phyloP scores from a whole-genome alignment of 2,888 invertebrate genomes.

The Alcis repandata region DNA sequence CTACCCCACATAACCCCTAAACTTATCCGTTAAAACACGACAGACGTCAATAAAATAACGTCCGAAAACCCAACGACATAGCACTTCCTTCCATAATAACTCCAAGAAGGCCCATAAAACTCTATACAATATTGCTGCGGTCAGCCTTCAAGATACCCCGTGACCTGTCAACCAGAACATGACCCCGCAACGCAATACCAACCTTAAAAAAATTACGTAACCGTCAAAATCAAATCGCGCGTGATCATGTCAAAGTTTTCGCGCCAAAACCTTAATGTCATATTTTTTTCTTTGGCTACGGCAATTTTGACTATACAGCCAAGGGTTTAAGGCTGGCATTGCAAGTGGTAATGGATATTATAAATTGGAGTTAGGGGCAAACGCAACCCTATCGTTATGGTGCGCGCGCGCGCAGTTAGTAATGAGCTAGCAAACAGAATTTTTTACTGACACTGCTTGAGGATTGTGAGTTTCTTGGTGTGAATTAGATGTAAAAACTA shows the following conservation, averaged over 20 bases:
- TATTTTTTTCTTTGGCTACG: slow-evolving; percentile 11
- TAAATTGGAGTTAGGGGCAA: slow-evolving; percentile 56
- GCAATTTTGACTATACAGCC: slow-evolving; percentile 1
- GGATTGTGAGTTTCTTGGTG: slow-evolving; percentile 49
- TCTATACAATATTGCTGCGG: slow-evolving; percentile 60
- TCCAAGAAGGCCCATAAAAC: slow-evolving; percentile 70
- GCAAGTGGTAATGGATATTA: slow-evolving; percentile 12
- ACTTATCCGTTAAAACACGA: slow-evolving; percentile 52
- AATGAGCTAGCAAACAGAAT: slow-evolving; percentile 75
- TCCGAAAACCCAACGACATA: slow-evolving; percentile 74
- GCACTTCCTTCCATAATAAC: slow-evolving; percentile 67
- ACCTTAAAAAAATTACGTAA: slow-evolving; percentile 24
- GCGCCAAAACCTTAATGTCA: slow-evolving; percentile 19
- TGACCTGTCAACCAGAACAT: slow-evolving; percentile 57
- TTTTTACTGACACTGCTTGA: slow-evolving; percentile 42
- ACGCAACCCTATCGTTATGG: slow-evolving; percentile 79
- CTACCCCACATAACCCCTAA: slow-evolving; percentile 34
- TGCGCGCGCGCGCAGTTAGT: slow-evolving; percentile 68
- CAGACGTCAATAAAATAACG: slow-evolving; percentile 69
- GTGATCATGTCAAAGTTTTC: slow-evolving; percentile 15
- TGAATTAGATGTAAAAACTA: slow-evolving; percentile 57
- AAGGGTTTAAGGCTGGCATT: slow-evolving; percentile 18
- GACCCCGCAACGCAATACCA: slow-evolving; percentile 29
- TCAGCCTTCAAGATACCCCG: slow-evolving; percentile 54
- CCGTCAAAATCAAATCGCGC: slow-evolving; percentile 20